phyloP scores from a whole-genome alignment of 2,113 vertebrate species.

The Cervus canadensis region DNA sequence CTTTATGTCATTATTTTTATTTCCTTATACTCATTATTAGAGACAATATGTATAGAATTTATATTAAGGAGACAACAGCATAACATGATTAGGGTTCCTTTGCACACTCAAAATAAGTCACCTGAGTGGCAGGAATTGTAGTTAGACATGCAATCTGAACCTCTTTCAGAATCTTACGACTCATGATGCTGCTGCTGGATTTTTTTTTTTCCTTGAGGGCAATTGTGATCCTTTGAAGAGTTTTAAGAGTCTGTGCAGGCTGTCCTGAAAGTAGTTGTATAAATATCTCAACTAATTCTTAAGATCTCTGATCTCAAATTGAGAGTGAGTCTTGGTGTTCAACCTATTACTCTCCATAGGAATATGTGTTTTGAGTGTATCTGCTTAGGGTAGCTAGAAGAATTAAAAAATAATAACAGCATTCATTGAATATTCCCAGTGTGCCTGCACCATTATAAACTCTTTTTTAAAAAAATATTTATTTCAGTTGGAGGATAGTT shows the following conservation, averaged over 20 bases:
- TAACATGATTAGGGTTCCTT: neutral
- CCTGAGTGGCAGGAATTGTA: neutral
- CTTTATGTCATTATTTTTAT: neutral
- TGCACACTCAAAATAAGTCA: neutral
- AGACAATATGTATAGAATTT: neutral
- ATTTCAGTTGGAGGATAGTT: neutral
- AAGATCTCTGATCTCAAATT: neutral
- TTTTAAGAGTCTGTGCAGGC: neutral
- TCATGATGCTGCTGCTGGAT: neutral
- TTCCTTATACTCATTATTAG: neutral
- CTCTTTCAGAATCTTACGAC: neutral
- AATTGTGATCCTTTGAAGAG: neutral
- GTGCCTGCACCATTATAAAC: neutral
- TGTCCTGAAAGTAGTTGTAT: neutral
- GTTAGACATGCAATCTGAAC: neutral
- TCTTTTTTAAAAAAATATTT: neutral
- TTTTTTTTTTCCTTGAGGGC: neutral
- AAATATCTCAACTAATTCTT: neutral
- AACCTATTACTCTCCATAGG: neutral
- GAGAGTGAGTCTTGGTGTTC: neutral
- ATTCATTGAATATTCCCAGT: neutral
- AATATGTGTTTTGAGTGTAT: neutral
- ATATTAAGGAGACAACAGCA: neutral
- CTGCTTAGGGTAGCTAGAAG: neutral
- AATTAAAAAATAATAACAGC: neutral